Percentiles rank a stretch among this genome's conserved stretches.
Conservation (phyloP, 2,113 vertebrate species). For the Psephotus haematonotus region DNA sequence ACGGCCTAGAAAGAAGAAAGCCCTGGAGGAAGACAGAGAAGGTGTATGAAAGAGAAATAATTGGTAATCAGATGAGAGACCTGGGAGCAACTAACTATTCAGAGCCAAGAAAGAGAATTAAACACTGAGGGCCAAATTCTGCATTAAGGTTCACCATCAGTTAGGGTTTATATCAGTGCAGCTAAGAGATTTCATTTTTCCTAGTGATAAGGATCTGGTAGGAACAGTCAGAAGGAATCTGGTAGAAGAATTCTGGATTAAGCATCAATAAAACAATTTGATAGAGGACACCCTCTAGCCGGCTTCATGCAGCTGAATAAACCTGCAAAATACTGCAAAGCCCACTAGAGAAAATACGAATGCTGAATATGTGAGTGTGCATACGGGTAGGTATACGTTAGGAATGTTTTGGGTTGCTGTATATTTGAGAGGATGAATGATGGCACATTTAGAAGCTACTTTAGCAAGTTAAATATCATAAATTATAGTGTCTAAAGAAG, state of each 20-base stretch:
- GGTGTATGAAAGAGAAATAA: constrained; percentile 9
- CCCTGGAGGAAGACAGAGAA: constrained; percentile 10
- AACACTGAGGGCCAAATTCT: neutral
- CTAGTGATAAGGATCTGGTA: neutral
- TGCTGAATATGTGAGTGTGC: neutral
- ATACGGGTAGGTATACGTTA: neutral
- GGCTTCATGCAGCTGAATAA: neutral
- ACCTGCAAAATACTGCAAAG: neutral
- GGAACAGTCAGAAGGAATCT: neutral
- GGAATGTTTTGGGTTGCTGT: neutral
- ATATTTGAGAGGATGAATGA: neutral
- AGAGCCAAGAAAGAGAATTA: neutral
- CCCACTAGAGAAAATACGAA: neutral
- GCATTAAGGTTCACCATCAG: neutral
- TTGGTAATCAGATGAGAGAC: neutral
- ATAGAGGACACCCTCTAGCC: neutral
- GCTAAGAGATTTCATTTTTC: neutral
- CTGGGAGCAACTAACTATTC: neutral
- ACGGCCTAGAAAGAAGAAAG: neutral
- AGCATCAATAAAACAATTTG: neutral
- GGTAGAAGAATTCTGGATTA: neutral
- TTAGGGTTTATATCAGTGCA: neutral
- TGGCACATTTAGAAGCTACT: neutral
- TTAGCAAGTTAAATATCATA: neutral
- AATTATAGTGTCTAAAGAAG: neutral